Conservation (phyloP, 1,140 invertebrate species). For the Cotesia chilonis region DNA sequence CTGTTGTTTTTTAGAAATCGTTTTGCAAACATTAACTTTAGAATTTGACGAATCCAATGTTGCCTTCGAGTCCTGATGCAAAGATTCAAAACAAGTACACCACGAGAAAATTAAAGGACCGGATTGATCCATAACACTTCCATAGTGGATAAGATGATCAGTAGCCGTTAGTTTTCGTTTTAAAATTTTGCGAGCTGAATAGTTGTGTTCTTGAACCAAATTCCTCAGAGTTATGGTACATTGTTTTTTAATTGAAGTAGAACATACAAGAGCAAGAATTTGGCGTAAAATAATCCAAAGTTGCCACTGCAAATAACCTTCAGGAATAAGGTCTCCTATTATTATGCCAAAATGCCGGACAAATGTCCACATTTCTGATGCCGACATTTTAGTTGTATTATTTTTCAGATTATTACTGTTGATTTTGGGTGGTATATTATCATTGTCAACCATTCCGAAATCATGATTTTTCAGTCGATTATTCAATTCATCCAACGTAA, state of each 20-base stretch:
- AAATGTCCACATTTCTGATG: constrained; percentile 25
- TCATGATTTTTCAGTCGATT: constrained; percentile 1
- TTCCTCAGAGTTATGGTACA: not conserved
- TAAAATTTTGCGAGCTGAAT: not conserved
- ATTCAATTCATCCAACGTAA: not conserved
- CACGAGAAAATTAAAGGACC: constrained; percentile 16
- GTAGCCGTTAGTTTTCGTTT: not conserved
- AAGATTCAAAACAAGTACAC: constrained; percentile 24
- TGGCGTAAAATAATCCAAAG: constrained; percentile 8
- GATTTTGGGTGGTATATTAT: constrained; percentile 5
- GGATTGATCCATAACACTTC: not conserved
- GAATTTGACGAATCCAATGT: not conserved
- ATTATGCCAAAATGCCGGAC: constrained; percentile 21
- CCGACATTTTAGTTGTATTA: constrained; percentile 15
- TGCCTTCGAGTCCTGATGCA: constrained; percentile 11
- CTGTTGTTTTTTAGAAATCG: constrained; percentile 7
- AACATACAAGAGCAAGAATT: constrained; percentile 15
- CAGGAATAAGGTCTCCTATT: constrained; percentile 9
- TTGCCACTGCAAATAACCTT: not conserved
- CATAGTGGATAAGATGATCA: not conserved
- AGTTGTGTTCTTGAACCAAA: not conserved
- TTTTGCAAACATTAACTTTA: constrained; percentile 19
- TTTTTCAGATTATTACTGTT: not conserved
- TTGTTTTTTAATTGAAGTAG: not conserved
- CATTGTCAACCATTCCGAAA: not conserved